Evolutionary conservation across 1,140 invertebrate species (phyloP).

Genomic region (Brachionus sp.): DNA sequence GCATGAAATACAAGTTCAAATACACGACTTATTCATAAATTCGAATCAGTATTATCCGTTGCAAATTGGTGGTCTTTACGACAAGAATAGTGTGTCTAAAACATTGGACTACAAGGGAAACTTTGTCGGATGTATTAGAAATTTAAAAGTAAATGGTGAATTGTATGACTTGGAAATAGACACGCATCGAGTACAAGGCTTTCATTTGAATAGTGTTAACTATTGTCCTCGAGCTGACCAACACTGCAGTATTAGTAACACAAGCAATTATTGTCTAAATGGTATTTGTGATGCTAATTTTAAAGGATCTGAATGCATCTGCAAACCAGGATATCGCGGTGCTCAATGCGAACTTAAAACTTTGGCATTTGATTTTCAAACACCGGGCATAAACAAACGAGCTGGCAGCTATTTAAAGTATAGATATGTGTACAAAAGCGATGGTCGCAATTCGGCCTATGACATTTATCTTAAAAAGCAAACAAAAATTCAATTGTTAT

Average conservation of each 20-base stretch:
- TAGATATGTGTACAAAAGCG: constrained; percentile 60
- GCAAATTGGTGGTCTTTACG: constrained; percentile 45
- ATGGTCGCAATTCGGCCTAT: neutral
- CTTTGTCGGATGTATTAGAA: constrained; percentile 32
- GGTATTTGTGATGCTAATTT: constrained; percentile 84
- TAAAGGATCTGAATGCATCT: constrained; percentile 73
- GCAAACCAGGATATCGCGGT: constrained; percentile 72
- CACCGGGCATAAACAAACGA: constrained; percentile 70
- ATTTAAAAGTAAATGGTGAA: constrained; percentile 19
- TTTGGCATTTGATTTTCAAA: constrained; percentile 66
- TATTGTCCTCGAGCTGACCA: constrained; percentile 8
- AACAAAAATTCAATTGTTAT: constrained; percentile 83
- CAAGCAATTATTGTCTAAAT: constrained; percentile 61
- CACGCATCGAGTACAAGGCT: neutral
- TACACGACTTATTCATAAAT: constrained; percentile 38
- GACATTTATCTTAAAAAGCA: constrained; percentile 47
- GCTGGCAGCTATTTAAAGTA: constrained; percentile 90
- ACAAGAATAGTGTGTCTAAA: neutral
- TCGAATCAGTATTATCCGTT: constrained; percentile 42
- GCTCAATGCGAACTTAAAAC: constrained; percentile 70
- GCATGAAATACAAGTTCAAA: constrained; percentile 33
- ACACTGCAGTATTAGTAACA: neutral
- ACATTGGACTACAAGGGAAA: constrained; percentile 34
- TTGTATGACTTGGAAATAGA: constrained; percentile 38
- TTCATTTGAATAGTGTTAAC: neutral